Conservation (phyloP, 2,797 vertebrate genomes). For the Etheostoma nigrum region DNA sequence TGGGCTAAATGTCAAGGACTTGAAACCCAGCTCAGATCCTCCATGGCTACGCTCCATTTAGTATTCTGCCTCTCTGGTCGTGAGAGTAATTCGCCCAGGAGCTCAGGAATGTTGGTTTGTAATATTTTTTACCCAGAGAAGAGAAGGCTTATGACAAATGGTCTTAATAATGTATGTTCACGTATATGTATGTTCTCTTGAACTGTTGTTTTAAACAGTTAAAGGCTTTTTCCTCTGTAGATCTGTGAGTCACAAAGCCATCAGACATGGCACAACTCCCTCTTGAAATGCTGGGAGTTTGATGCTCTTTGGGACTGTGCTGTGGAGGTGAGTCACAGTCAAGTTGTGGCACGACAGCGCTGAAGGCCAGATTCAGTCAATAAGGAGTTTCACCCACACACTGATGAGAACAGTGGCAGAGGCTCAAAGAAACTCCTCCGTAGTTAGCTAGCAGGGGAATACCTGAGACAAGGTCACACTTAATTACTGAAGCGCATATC, state of each 20-base stretch:
- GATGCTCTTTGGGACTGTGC: slow-evolving; percentile 51
- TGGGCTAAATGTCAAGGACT: slow-evolving; percentile 83
- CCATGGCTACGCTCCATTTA: slow-evolving; percentile 69
- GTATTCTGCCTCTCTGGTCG: slow-evolving; percentile 56
- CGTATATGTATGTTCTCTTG: neutral
- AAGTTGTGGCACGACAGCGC: slow-evolving; percentile 51
- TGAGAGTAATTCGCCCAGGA: slow-evolving; percentile 50
- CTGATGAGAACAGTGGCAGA: slow-evolving; percentile 67
- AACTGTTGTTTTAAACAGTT: slow-evolving; percentile 31
- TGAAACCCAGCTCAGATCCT: slow-evolving; percentile 78
- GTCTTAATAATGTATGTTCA: slow-evolving; percentile 22
- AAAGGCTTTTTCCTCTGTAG: slow-evolving; percentile 13
- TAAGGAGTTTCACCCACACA: slow-evolving; percentile 61
- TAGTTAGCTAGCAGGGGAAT: slow-evolving; percentile 62
- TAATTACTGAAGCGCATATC: slow-evolving; percentile 78
- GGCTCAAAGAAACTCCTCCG: slow-evolving; percentile 72
- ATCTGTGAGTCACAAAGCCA: slow-evolving; percentile 40
- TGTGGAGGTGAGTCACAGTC: slow-evolving; percentile 68
- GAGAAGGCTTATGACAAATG: slow-evolving; percentile 28
- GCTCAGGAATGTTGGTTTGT: slow-evolving; percentile 51
- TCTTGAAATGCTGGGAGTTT: slow-evolving; percentile 31
- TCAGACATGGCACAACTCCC: slow-evolving; percentile 12
- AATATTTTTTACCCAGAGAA: slow-evolving; percentile 32
- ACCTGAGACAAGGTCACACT: slow-evolving; percentile 80
- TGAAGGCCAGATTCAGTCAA: slow-evolving; percentile 66